phyloP scores from a whole-genome alignment of 1,140 invertebrate genomes.

The Zelostemma sp. region DNA sequence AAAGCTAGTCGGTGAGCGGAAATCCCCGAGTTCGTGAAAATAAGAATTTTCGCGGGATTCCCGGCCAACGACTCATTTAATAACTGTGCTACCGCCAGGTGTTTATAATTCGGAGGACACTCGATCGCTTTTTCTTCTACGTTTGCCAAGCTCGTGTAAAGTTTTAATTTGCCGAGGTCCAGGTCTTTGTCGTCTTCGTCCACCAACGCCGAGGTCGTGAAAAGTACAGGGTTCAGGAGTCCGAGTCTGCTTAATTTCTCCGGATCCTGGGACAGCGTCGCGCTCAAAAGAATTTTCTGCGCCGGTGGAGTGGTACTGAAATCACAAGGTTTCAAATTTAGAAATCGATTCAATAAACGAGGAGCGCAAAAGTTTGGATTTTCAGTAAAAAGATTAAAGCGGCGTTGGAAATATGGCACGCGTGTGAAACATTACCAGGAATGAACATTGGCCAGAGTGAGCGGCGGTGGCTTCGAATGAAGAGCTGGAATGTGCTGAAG shows the following conservation, averaged over 20 bases:
- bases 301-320: constrained; percentile 72
- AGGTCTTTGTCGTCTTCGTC: constrained; percentile 62
- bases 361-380: too few species aligned
- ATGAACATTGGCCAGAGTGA: constrained; percentile 50
- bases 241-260: constrained; percentile 90
- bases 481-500: constrained; percentile 77
- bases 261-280: constrained; percentile 95
- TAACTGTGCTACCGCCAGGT: constrained; percentile 84
- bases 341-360: too few species aligned
- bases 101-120: constrained; percentile 81
- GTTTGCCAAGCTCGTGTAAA: constrained; percentile 87
- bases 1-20: constrained; percentile 80
- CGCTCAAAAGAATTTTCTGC: constrained; percentile 96
- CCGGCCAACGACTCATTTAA: constrained; percentile 77
- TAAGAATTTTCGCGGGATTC: constrained; percentile 80
- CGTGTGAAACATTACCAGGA: constrained; percentile 33
- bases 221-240: constrained; percentile 92
- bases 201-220: constrained; percentile 78
- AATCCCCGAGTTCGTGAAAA: constrained; percentile 90
- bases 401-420: background rate
- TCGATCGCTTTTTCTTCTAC: constrained; percentile 82
- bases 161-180: constrained; percentile 67
- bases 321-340: too few species aligned
- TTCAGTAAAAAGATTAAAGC: too few species aligned
- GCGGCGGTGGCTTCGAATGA: constrained; percentile 57